phyloP scores from a whole-genome alignment of 2,113 vertebrate species.

The Percopsis transmontana region DNA sequence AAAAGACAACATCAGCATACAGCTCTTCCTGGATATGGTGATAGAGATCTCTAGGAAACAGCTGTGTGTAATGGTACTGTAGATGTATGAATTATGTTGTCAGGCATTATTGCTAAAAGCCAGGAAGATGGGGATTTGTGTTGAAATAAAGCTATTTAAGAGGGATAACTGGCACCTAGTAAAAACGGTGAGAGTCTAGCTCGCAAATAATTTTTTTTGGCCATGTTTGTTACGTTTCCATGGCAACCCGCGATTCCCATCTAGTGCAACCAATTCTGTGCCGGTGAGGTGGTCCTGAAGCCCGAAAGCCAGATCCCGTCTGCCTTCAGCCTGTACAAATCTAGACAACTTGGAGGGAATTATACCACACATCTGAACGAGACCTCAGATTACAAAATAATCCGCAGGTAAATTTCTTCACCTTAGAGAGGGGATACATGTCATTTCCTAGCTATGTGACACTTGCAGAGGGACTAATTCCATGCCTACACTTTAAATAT shows the following conservation, averaged over 20 bases:
- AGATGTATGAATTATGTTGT: slow-evolving; percentile 60
- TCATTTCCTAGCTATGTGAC: slow-evolving; percentile 63
- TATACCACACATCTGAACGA: slow-evolving; percentile 64
- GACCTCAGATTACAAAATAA: slow-evolving; percentile 80
- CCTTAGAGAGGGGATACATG: slow-evolving; percentile 68
- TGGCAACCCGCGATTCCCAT: slow-evolving; percentile 67
- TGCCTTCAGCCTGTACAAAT: slow-evolving; percentile 66
- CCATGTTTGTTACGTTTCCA: slow-evolving; percentile 74
- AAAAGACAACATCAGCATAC: slow-evolving; percentile 17
- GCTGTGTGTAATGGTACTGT: slow-evolving; percentile 44
- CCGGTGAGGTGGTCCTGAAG: slow-evolving; percentile 48
- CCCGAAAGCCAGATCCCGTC: slow-evolving; percentile 57
- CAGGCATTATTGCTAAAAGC: slow-evolving; percentile 52
- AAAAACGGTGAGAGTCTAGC: slow-evolving; percentile 10
- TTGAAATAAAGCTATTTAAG: slow-evolving; percentile 65
- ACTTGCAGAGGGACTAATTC: slow-evolving; percentile 67
- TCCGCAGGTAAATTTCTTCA: slow-evolving; percentile 75
- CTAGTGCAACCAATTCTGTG: slow-evolving; percentile 40
- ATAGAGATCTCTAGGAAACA: slow-evolving; percentile 41
- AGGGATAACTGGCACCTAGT: slow-evolving; percentile 46
- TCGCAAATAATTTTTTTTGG: slow-evolving; percentile 61
- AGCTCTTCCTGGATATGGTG: slow-evolving; percentile 32
- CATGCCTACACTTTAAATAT: slow-evolving; percentile 62
- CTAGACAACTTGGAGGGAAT: slow-evolving; percentile 64
- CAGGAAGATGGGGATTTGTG: slow-evolving; percentile 27